Base-by-base conservation (phyloP, 2,113 vertebrate genomes). In the Sinocyclocheilus maitianheensis region DNA sequence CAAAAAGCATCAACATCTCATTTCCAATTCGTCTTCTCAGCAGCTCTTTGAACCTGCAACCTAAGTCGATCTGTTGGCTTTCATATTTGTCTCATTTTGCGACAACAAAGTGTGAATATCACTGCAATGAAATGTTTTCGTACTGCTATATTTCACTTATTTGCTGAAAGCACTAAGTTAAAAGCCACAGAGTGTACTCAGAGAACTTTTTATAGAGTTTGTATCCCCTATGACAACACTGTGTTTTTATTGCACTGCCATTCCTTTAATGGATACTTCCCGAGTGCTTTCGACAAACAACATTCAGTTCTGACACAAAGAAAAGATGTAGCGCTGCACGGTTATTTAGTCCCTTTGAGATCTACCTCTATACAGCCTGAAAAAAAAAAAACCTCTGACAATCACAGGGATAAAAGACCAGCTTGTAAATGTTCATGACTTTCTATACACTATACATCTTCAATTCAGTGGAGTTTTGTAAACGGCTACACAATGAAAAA, bases 1-100 rank as follows among this genome's bases (percentile, higher is more conserved):
- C 69, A 95, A 93, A 93, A 92, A 93, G 90, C 91, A 90, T 94
- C 95, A 95, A 94, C 94, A 94, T 93, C 94, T 94, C 94, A 92
- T 92, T 84, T 84, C 91, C 88, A 91, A 89, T 89, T 87, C 11
- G 11, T 37, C 80, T 34, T 65, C 14, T 65, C 58, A 63, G 58
- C 55, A 20, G 43, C 40, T 65, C 37, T 65, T 65, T 65, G 60
- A 81, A 48, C 81, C 18, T 13, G 63, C 26, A 53, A 82, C 81
- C 63, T 16, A 22, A 71, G 43, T 34, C 43, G n/a, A 69, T 69
- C 80, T 4, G 63, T 53, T 69, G 53, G 62, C 20, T 14, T 34
- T 22, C 16, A 51, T 13, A 6, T 82, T 22, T 51, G 60, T 63
- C 11, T 80, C 14, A 12, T 67, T 81, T 67, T 20, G 48, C 16